phyloP scores from a whole-genome alignment of 2,888 invertebrate species.

The Nomada fabriciana region DNA sequence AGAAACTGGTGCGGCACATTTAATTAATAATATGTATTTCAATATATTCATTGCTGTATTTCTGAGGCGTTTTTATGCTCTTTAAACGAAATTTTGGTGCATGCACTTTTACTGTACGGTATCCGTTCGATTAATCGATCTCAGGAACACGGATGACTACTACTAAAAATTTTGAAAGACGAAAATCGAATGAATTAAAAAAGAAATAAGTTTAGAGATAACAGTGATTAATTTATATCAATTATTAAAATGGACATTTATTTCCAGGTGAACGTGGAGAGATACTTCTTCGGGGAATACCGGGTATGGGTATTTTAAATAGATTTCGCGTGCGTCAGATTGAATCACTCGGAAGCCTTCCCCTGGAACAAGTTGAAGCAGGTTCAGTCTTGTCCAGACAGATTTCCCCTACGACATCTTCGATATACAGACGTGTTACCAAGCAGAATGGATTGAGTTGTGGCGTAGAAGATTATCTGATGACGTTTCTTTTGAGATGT shows the following conservation, averaged over 20 bases:
- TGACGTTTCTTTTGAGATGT: slow-evolving; percentile 18
- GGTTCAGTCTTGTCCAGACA: slow-evolving; percentile 31
- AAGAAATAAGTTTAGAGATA: neutral
- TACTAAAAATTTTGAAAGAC: neutral
- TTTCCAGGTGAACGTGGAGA: neutral
- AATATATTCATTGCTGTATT: too few species aligned
- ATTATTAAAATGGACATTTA: too few species aligned
- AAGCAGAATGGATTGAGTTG: slow-evolving; percentile 26
- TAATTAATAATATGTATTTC: neutral
- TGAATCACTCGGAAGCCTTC: slow-evolving; percentile 14
- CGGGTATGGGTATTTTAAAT: slow-evolving; percentile 8
- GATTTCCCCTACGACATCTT: slow-evolving; percentile 27
- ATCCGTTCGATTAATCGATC: neutral
- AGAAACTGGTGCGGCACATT: neutral
- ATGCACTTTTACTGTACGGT: too few species aligned
- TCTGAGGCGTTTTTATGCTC: too few species aligned
- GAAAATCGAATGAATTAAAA: neutral
- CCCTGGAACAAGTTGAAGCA: slow-evolving; percentile 42
- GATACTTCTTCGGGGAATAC: neutral
- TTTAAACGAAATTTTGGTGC: neutral
- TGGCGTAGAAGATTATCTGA: slow-evolving; percentile 5
- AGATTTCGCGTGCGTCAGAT: neutral
- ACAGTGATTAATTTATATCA: neutral
- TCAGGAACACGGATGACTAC: neutral
- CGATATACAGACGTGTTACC: slow-evolving; percentile 10